These are phyloP conservation scores for Catamblyrhynchus diadema DNA, from an alignment of 2,797 vertebrate species.

Conservation along the genomic window DNA sequence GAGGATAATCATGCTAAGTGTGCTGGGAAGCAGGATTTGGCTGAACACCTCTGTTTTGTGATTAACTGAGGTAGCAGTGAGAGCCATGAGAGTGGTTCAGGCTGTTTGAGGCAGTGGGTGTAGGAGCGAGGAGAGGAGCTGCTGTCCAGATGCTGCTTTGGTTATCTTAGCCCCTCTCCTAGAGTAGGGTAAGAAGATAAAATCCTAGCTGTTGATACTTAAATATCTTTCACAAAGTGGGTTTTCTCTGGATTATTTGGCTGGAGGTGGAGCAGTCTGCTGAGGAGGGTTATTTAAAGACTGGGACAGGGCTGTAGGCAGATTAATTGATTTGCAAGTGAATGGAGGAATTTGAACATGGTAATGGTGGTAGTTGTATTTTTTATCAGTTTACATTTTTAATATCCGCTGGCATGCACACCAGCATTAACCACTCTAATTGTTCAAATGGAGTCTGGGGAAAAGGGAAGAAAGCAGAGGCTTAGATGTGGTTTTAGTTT, in stretches of 20 bases:
- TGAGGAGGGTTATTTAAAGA: slow-evolving; percentile 60
- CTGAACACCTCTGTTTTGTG: slow-evolving; percentile 30
- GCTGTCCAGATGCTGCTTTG: background rate
- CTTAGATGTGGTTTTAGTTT: slow-evolving; percentile 19
- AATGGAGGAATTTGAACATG: slow-evolving; percentile 11
- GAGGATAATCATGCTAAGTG: slow-evolving; percentile 33
- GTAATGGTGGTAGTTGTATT: slow-evolving; percentile 27
- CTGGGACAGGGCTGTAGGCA: slow-evolving; percentile 32
- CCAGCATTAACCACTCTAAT: slow-evolving; percentile 6
- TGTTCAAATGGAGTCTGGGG: slow-evolving; percentile 45
- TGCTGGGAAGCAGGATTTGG: slow-evolving; percentile 24
- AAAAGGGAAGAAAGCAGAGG: slow-evolving; percentile 18
- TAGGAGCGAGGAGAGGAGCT: background rate
- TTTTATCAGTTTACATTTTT: slow-evolving; percentile 56
- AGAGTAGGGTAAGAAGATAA: background rate
- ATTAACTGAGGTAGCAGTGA: background rate
- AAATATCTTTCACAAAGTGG: slow-evolving; percentile 5
- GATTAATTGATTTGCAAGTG: slow-evolving; percentile 52
- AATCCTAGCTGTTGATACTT: background rate
- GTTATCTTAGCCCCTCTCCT: background rate
- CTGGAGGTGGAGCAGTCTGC: slow-evolving; percentile 52
- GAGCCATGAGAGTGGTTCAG: background rate
- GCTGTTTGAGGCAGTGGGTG: background rate
- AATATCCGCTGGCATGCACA: slow-evolving; percentile 3
- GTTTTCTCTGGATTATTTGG: slow-evolving; percentile 40